A percentile compares a stretch with the other conserved stretches of the same genome.
phyloP scores from a whole-genome alignment of 1,140 invertebrate genomes.

The Drosophila paulistorum region DNA sequence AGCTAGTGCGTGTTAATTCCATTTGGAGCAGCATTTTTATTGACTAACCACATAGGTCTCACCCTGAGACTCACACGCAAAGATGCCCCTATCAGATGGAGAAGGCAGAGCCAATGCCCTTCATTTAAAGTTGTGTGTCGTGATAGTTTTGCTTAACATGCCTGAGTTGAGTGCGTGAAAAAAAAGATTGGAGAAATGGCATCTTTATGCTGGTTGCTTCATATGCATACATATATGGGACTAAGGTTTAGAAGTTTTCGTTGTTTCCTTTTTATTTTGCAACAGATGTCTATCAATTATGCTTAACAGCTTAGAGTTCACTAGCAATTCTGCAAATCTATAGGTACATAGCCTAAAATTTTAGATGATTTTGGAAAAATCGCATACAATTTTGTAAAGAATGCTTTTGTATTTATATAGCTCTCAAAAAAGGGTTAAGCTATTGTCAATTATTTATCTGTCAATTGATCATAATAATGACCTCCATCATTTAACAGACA shows the following conservation, averaged over 20 bases:
- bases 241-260: not conserved
- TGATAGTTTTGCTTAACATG: constrained; percentile 72
- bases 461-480: too few species aligned
- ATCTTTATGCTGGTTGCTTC: constrained; percentile 11
- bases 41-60: constrained; percentile 63
- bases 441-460: too few species aligned
- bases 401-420: too few species aligned
- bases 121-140: constrained; percentile 42
- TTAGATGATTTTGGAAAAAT: too few species aligned
- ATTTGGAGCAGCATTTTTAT: constrained; percentile 75
- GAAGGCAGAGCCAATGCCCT: constrained; percentile 30
- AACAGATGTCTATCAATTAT: not conserved
- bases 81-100: constrained; percentile 2
- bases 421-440: too few species aligned
- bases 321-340: too few species aligned
- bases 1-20: constrained; percentile 70
- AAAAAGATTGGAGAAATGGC: constrained; percentile 25
- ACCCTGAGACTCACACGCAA: not conserved
- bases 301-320: too few species aligned
- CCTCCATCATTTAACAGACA: too few species aligned
- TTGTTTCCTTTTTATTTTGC: not conserved
- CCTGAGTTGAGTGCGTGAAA: constrained; percentile 29
- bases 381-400: too few species aligned
- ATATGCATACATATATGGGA: not conserved
- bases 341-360: too few species aligned